These are phyloP conservation scores for Cladopsammia gracilis DNA, from an alignment of 64 coral and sea anemone genomes.

Conservation along the genomic window DNA sequence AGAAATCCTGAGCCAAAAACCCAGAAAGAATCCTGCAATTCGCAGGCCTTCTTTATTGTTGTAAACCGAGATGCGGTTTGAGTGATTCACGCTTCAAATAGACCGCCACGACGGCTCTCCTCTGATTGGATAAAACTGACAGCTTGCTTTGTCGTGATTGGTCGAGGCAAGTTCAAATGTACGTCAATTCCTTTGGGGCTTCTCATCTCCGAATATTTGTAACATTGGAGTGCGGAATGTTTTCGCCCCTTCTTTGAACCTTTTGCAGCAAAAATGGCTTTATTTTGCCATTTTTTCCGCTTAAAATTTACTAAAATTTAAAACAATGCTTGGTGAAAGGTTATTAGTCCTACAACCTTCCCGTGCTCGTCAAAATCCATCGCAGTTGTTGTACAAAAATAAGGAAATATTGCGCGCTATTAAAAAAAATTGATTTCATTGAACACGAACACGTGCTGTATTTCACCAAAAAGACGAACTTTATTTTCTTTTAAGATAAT, in stretches of 20 bases:
- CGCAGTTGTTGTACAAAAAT: no score
- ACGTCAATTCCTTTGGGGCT: slow-evolving; percentile 66
- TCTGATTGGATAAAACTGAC: slow-evolving; percentile 77
- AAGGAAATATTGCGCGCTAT: not conserved
- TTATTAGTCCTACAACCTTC: no score
- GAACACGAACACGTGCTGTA: not conserved
- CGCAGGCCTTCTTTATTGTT: slow-evolving; percentile 69
- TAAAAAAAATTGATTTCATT: not conserved
- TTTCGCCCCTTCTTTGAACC: not conserved
- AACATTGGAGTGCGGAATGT: not conserved
- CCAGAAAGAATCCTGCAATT: slow-evolving; percentile 61
- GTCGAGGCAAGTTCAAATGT: slow-evolving; percentile 93
- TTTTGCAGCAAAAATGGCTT: no score
- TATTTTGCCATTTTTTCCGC: no score
- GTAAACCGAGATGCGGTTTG: slow-evolving; percentile 58
- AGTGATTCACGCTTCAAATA: slow-evolving; percentile 86
- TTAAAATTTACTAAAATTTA: no score
- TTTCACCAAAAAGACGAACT: not conserved
- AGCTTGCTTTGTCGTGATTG: slow-evolving; percentile 74
- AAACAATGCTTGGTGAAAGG: no score
- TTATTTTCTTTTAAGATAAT: no score
- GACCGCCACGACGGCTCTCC: slow-evolving; percentile 80
- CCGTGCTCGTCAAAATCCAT: no score
- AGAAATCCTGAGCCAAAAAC: slow-evolving; percentile 68
- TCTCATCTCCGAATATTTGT: not conserved